Conservation (phyloP, 1,140 invertebrate genomes). For the Diabrotica virgifera region DNA sequence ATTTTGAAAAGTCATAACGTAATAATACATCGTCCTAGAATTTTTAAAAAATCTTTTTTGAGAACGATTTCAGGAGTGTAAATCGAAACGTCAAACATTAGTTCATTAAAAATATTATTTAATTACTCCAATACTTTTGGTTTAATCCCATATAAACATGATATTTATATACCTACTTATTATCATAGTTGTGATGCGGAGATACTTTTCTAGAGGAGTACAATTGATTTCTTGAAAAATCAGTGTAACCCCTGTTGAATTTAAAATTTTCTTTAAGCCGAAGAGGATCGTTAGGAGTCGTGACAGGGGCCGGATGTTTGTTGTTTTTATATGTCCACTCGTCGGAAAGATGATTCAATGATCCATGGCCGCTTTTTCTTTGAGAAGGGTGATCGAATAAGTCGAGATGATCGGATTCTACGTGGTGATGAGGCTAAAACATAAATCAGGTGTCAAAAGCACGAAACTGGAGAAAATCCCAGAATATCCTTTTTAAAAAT, state of each 20-base stretch:
- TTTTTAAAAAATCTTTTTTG: no score
- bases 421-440: conserved; percentile 9
- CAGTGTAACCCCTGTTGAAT: neutral
- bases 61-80: no score
- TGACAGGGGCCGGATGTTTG: conserved; percentile 9
- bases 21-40: no score
- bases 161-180: no score
- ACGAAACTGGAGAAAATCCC: no score
- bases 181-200: neutral
- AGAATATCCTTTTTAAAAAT: no score
- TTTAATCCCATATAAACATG: no score
- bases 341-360: conserved; percentile 5
- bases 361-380: neutral
- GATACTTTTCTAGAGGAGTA: neutral
- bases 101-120: no score
- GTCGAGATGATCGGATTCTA: neutral
- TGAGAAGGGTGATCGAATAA: conserved; percentile 5
- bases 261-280: neutral
- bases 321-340: conserved; percentile 1
- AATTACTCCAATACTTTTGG: no score
- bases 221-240: neutral
- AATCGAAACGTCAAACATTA: no score
- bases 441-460: neutral
- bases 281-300: conserved; percentile 7
- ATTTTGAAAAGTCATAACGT: no score